These are phyloP conservation scores for Otus sunia DNA, from an alignment of 2,113 vertebrate genomes.

Conservation along the genomic window DNA sequence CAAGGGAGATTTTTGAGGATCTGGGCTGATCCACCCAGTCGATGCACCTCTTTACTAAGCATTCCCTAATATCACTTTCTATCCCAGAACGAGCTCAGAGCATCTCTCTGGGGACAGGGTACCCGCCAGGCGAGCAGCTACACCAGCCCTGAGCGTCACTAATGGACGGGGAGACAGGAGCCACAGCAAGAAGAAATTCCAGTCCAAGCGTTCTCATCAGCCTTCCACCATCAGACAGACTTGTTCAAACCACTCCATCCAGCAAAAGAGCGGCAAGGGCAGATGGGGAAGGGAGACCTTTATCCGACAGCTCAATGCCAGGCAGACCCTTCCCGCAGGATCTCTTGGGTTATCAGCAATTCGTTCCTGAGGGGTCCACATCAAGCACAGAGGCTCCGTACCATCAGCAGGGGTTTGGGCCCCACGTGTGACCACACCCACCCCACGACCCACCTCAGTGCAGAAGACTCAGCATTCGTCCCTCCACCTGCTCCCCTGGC, in stretches of 20 bases:
- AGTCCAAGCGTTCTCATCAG: not conserved
- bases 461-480: not conserved
- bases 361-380: fast-evolving
- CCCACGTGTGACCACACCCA: not conserved
- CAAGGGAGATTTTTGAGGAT: not conserved
- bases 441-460: fast-evolving
- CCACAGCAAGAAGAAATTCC: not conserved
- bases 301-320: not conserved
- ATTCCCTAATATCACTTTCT: not conserved
- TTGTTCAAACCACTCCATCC: not conserved
- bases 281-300: not conserved
- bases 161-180: not conserved
- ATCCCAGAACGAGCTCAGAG: not conserved
- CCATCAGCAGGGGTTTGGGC: not conserved
- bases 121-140: not conserved
- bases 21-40: slow-evolving; percentile 2
- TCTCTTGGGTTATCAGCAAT: not conserved
- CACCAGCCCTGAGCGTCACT: not conserved
- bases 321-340: not conserved
- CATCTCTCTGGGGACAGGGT: not conserved
- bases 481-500: not conserved
- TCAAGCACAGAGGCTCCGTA: fast-evolving
- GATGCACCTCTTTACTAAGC: not conserved
- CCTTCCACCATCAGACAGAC: not conserved
- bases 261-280: not conserved